Evolutionary conservation across 2,888 invertebrate species (phyloP).

Genomic region (Aspidapion aeneum): DNA sequence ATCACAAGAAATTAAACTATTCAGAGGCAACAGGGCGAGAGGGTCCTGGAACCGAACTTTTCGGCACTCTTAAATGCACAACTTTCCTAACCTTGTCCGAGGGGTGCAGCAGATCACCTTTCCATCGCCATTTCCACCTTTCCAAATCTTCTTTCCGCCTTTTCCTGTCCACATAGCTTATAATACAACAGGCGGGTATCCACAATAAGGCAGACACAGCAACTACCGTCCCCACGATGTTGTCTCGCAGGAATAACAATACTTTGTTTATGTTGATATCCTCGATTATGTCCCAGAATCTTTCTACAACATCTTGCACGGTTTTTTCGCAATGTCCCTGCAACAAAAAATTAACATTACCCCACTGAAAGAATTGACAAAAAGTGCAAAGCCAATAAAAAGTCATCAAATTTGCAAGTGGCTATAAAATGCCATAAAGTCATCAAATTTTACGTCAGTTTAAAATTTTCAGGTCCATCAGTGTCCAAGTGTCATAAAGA

Average conservation of each 20-base stretch:
- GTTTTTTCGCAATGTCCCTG: conserved; percentile 93
- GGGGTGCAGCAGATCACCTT: conserved; percentile 69
- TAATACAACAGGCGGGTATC: conserved; percentile 91
- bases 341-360: conserved; percentile 28
- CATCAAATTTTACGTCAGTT: no score
- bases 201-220: conserved; percentile 88
- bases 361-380: no score
- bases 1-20: background rate
- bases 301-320: conserved; percentile 90
- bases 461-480: no score
- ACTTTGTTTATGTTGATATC: conserved; percentile 94
- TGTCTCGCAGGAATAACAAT: conserved; percentile 83
- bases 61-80: conserved; percentile 57
- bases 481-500: no score
- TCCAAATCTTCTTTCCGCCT: conserved; percentile 68
- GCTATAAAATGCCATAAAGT: no score
- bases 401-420: no score
- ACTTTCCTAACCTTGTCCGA: conserved; percentile 64
- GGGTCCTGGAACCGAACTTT: conserved; percentile 16
- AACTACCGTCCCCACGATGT: conserved; percentile 91
- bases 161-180: conserved; percentile 78
- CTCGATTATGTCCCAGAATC: conserved; percentile 97
- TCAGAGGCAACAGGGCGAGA: background rate
- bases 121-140: conserved; percentile 67
- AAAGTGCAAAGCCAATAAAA: no score